Base-by-base conservation (phyloP, 1,140 invertebrate genomes). In the Diorhabda sublineata region DNA sequence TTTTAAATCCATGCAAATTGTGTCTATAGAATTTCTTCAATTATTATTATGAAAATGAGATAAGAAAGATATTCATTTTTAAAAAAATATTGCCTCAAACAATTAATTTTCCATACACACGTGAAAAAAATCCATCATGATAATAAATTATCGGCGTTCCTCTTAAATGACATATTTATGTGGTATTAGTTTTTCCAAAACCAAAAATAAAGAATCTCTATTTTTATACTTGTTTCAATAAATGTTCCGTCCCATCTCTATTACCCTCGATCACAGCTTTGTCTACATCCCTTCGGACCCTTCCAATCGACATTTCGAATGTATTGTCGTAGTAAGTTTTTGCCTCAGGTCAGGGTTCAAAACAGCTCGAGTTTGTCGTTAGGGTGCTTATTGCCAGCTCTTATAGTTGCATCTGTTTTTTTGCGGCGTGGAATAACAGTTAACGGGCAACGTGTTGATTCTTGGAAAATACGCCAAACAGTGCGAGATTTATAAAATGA, bases 331-430 rank as follows among this genome's bases (percentile, higher is more conserved):
- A n/a, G 47, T 8, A 6, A n/a, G 47, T 52, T 52, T 52, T 52
- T 52, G 47, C 47, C 47, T 52, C 47, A 52, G 47, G 47, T 52
- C 47, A 52, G 47, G 47, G 47, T 52, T 52, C 47, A 52, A 52
- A 52, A 52, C 47, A 52, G 47, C n/a, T 52, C 47, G 26, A 26
- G 26, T 26, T 26, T 26, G 47, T n/a, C 47, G 6, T 52, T 52
- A 52, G 45, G 26, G 26, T 52, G 5, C 45, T 52, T 52, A 52
- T 52, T 52, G 47, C 47, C n/a, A 3, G n/a, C 47, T n/a, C 47
- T n/a, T 52, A n/a, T 52, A 52, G 47, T 52, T 52, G 47, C 47
- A 52, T 52, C 47, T 52, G 47, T 52, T 52, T 52, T 26, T 52
- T 52, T 52, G 47, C 47, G 6, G 47, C n/a, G 47, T 52, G 47